Base-by-base conservation (phyloP, 2,888 invertebrate genomes). In the Caenorhabditis doughertyi region DNA sequence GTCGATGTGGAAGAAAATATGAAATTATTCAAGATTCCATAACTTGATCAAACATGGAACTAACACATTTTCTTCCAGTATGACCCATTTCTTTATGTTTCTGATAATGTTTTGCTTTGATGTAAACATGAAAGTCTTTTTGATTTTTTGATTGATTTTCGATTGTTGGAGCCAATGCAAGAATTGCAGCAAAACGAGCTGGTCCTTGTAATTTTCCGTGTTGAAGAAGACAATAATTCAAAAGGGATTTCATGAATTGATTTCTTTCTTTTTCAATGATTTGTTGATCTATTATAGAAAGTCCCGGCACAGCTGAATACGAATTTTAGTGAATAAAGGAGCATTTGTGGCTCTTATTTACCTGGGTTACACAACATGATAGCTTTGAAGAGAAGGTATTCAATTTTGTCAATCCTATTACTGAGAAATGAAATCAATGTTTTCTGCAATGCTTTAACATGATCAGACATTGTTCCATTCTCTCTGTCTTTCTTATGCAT, bases 291-390 rank as follows among this genome's bases (percentile, higher is more conserved):
- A 53, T 18, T 2, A 51, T 1, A 4, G 60, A 62, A 9, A 77
- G 18, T 18, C 68, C 77, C 7, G 77, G 68, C 9, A 77, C 77
- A 51, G 77, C 77, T 77, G 68, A 39, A 76, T 67, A n/a, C 47
- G 44, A 18, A 5, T 47, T 47, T 18, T 13, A 18, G 18, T 47
- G 3, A 3, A 42, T 32, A 7, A 42, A 42, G 42, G 32, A 32
- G 9, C 32, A 9, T 32, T 32, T 32, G 4, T 32, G 9, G 4
- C 9, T 39, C 39, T 39, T 5, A 39, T 11, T 13, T 39, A 76
- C 76, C 76, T 42, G 77, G 77, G 32, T 77, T 77, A 16, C 77
- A 77, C 1, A 77, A 27, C 77, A 77, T 77, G 21, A 77, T 77
- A 4, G 77, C 77, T 35, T 77, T 77, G 68, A 77, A 77, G 0